These are phyloP conservation scores for Terrapene triunguis DNA, from an alignment of 2,113 vertebrate species.

Conservation along the genomic window DNA sequence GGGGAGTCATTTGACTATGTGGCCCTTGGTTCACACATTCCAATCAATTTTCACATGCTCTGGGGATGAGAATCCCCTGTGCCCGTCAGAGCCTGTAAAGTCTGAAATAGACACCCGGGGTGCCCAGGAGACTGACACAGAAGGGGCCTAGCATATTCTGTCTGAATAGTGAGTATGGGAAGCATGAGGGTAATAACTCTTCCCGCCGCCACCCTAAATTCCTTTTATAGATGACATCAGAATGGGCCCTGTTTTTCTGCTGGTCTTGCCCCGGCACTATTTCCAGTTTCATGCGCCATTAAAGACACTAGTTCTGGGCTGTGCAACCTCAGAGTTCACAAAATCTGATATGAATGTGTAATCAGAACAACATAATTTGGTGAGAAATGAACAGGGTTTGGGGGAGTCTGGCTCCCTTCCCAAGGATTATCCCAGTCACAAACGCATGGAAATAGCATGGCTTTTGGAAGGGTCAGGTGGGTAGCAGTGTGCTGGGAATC, in stretches of 20 bases:
- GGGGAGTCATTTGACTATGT: constrained; percentile 41
- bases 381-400: background rate
- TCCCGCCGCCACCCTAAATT: background rate
- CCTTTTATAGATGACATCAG: background rate
- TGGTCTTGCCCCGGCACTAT: background rate
- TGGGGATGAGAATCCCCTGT: constrained; percentile 55
- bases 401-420: background rate
- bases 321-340: background rate
- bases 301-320: background rate
- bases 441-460: background rate
- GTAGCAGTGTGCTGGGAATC: background rate
- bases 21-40: constrained; percentile 69
- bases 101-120: constrained; percentile 58
- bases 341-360: background rate
- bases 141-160: constrained; percentile 36
- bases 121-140: constrained; percentile 47
- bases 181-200: background rate
- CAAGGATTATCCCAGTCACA: background rate
- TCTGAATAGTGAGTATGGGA: constrained; percentile 31
- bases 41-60: constrained; percentile 74
- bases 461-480: background rate
- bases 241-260: background rate
- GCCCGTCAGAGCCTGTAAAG: constrained; percentile 8
- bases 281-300: background rate
- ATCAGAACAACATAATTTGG: background rate